Percentiles rank a stretch among this genome's conserved stretches.
Evolutionary conservation across 2,113 vertebrate genomes (phyloP).

Genomic region (Lota lota): DNA sequence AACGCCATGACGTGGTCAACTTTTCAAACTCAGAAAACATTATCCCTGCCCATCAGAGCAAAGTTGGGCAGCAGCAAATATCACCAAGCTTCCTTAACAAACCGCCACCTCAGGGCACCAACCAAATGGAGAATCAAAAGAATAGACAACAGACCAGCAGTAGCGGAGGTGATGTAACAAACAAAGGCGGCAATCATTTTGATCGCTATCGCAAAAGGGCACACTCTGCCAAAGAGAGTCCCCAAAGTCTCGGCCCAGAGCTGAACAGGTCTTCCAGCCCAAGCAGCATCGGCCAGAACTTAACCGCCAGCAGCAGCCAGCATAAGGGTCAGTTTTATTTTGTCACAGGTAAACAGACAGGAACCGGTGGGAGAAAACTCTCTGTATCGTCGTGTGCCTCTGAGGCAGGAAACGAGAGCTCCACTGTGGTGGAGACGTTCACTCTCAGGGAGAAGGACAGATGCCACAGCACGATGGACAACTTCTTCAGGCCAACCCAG

Average conservation of each 20-base stretch:
- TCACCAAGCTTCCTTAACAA: conserved; percentile 44
- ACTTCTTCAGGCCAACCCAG: conserved; percentile 47
- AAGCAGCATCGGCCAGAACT: conserved; percentile 36
- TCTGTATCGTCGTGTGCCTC: conserved; percentile 42
- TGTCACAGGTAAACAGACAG: conserved; percentile 66
- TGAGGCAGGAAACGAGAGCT: conserved; percentile 36
- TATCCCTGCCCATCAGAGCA: conserved; percentile 39
- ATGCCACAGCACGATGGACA: conserved; percentile 62
- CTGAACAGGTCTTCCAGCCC: conserved; percentile 36
- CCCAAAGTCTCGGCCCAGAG: conserved; percentile 37
- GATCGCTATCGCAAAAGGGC: conserved; percentile 53
- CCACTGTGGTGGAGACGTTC: conserved; percentile 35
- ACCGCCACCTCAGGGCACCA: conserved; percentile 51
- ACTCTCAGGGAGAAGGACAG: conserved; percentile 45
- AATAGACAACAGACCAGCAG: conserved; percentile 33
- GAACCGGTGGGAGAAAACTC: conserved; percentile 26
- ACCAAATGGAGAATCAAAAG: conserved; percentile 62
- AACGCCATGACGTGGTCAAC: conserved; percentile 31
- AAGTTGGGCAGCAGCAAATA: conserved; percentile 44
- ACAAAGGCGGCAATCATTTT: conserved; percentile 23
- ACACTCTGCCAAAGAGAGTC: conserved; percentile 45
- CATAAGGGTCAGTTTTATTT: conserved; percentile 79
- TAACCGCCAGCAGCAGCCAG: conserved; percentile 67
- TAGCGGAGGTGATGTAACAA: conserved; percentile 9
- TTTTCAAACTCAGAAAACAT: conserved; percentile 42